Base-by-base conservation (phyloP, 2,113 vertebrate genomes). In the Fregata magnificens region DNA sequence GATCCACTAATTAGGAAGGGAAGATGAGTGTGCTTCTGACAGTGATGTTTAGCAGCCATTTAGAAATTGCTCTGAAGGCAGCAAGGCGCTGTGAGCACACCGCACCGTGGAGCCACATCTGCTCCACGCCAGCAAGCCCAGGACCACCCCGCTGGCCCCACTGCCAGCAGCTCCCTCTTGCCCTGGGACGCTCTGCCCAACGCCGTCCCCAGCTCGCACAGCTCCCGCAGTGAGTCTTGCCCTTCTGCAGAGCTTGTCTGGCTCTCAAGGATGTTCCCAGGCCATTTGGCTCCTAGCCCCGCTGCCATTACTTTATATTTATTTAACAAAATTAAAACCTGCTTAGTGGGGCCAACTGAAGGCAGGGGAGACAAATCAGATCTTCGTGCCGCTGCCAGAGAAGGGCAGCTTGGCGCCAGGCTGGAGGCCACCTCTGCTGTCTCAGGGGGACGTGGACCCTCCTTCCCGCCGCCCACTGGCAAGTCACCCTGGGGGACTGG, bases 1-100 rank as follows among this genome's bases (percentile, higher is more conserved):
- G 94, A 97, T 97, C 95, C 95, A 81, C 95, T 97, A 97, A 97
- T 97, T 97, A 97, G 94, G 93, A 94, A 16, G 9, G 45, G 85
- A 91, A 93, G 90, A 96, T 56, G 73, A 96, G 73, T 59, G 50
- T 67, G 86, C 71, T 90, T 95, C 95, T 95, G 93, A 95, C 94
- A 95, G 97, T 29, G 82, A 91, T 84, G 78, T 84, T 93, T 94
- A 98, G 94, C 93, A 97, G 95, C 95, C 96, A 93, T 93, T 96
- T 95, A 96, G 95, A 90, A 85, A 90, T 45, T n/a, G 92, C 73
- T 97, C 78, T 17, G 87, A 85, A 96, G 91, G 88, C 88, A 95
- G 88, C 22, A 5, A 47, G 58, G 53, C 2, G 2, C 86, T 11
- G 13, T 2, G 59, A 93, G 88, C 66, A 14, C 58, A 6, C 6